These are phyloP conservation scores for Leptinotarsa undecemlineata DNA, from an alignment of 1,140 invertebrate species.

Conservation along the genomic window DNA sequence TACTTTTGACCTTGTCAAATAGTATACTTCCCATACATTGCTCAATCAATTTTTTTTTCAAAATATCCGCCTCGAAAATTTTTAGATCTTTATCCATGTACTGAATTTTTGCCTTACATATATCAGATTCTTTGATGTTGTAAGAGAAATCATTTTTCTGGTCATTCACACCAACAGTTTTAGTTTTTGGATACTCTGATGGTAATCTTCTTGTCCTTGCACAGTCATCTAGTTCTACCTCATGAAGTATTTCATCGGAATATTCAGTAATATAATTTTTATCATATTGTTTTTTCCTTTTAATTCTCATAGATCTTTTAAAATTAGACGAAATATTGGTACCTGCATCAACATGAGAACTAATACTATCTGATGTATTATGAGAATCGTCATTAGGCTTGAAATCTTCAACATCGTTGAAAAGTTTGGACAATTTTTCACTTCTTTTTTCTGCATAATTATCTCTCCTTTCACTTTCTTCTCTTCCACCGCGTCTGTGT, in stretches of 20 bases:
- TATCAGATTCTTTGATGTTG: slow-evolving; percentile 26
- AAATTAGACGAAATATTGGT: not conserved
- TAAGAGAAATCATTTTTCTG: slow-evolving; percentile 27
- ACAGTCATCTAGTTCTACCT: slow-evolving; percentile 1
- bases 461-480: not conserved
- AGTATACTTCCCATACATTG: slow-evolving; percentile 5
- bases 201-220: slow-evolving; percentile 25
- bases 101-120: slow-evolving; percentile 8
- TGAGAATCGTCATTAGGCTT: not conserved
- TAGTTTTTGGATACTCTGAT: not conserved
- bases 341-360: not conserved
- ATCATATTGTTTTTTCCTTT: slow-evolving; percentile 13
- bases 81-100: not conserved
- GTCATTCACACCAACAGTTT: not conserved
- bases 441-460: no score
- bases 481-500: not conserved
- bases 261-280: slow-evolving; percentile 9
- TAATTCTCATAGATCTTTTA: slow-evolving; percentile 2
- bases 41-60: slow-evolving; percentile 20
- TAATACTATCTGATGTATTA: not conserved
- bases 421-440: no score
- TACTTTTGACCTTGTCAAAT: slow-evolving; percentile 21
- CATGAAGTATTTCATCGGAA: slow-evolving; percentile 9
- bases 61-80: slow-evolving; percentile 8
- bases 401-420: no score